Evolutionary conservation across 2,888 invertebrate species (phyloP).

Genomic region (Stenichneumon culpator): DNA sequence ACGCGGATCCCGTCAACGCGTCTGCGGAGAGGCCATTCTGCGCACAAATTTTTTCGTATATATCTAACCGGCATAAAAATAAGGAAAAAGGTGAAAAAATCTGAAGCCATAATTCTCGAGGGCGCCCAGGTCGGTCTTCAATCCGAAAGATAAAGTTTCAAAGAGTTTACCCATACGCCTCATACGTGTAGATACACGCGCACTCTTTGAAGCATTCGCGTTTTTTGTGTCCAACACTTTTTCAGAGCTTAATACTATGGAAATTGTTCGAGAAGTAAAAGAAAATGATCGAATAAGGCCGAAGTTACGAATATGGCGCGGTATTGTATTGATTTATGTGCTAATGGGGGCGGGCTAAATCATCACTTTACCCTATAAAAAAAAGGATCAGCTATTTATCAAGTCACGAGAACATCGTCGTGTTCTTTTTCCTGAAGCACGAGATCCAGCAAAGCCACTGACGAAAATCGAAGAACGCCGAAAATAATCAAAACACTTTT

Average conservation of each 20-base stretch:
- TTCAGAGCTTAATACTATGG: no score
- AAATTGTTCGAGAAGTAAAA: no score
- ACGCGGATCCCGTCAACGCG: constrained; percentile 30
- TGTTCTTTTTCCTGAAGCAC: background rate
- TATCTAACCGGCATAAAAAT: constrained; percentile 24
- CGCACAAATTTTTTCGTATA: constrained; percentile 9
- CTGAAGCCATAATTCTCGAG: background rate
- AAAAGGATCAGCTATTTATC: background rate
- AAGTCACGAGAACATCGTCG: background rate
- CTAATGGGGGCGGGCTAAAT: background rate
- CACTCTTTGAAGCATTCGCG: background rate
- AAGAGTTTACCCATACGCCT: background rate
- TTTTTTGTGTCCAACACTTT: no score
- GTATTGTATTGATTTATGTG: background rate
- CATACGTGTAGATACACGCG: background rate
- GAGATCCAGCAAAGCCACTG: background rate
- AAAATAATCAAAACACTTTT: constrained; percentile 58
- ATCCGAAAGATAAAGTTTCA: background rate
- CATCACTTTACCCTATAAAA: no score
- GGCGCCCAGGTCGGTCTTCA: background rate
- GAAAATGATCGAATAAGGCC: background rate
- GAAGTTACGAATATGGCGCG: background rate
- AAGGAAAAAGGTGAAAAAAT: constrained; percentile 4
- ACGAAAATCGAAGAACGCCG: background rate
- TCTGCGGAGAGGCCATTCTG: background rate